Conservation (phyloP, 2,888 invertebrate species). For the Trichopria drosophilae region DNA sequence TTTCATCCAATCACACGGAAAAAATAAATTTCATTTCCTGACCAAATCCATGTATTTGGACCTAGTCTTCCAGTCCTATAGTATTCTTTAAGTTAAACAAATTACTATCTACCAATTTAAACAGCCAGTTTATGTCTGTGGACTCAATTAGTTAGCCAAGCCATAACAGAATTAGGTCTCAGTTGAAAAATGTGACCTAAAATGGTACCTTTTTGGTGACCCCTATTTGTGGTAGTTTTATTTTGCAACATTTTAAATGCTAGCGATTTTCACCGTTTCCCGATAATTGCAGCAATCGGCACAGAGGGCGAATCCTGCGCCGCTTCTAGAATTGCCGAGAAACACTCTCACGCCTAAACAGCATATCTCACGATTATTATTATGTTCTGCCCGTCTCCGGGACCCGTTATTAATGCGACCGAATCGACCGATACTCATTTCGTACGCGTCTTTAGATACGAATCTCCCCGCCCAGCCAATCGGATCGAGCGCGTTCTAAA, state of each 20-base stretch:
- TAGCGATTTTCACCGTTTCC: not conserved
- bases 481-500: slow-evolving; percentile 46
- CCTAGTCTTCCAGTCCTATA: too few relatives aligned
- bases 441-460: slow-evolving; percentile 45
- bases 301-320: slow-evolving; percentile 21
- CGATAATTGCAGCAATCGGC: not conserved
- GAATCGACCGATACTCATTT: slow-evolving; percentile 40
- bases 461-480: slow-evolving; percentile 54
- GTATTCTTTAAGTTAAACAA: too few relatives aligned
- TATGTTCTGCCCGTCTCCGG: slow-evolving; percentile 33
- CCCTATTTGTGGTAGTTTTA: too few relatives aligned
- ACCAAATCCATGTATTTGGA: too few relatives aligned
- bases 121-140: too few relatives aligned
- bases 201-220: too few relatives aligned
- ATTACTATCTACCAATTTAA: too few relatives aligned
- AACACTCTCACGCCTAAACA: slow-evolving; percentile 18
- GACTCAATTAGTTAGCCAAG: too few relatives aligned
- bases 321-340: slow-evolving; percentile 24
- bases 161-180: too few relatives aligned
- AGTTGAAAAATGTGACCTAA: too few relatives aligned
- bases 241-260: slow-evolving; percentile 12
- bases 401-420: slow-evolving; percentile 46
- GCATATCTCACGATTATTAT: slow-evolving; percentile 34
- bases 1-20: too few relatives aligned
- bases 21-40: too few relatives aligned